Conservation (phyloP, 2,797 vertebrate species). For the Enteromius argenteus region DNA sequence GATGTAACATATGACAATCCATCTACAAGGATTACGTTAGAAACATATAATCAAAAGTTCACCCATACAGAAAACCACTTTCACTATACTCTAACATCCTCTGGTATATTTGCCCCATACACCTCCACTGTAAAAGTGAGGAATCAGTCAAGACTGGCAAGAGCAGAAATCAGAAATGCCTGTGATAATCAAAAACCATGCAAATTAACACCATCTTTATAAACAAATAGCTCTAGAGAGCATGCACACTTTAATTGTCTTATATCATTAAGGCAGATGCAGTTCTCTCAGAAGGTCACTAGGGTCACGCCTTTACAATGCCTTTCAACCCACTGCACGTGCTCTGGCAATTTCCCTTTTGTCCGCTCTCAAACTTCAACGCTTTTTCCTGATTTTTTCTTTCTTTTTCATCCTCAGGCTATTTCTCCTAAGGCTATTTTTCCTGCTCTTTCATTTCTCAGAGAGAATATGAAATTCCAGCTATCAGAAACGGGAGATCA, state of each 20-base stretch:
- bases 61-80: not conserved
- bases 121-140: not conserved
- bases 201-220: not conserved
- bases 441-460: constrained; percentile 70
- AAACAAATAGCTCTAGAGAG: not conserved
- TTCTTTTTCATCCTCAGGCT: constrained; percentile 28
- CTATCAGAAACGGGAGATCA: constrained; percentile 78
- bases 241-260: not conserved
- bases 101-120: no score
- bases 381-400: constrained; percentile 4
- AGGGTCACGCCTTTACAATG: constrained; percentile 27
- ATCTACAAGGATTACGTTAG: not conserved
- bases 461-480: constrained; percentile 77
- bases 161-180: not conserved
- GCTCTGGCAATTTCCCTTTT: constrained; percentile 58
- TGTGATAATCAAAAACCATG: not conserved
- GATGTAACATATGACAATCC: not conserved
- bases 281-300: constrained; percentile 45
- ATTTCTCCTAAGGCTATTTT: constrained; percentile 73
- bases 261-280: constrained; percentile 1
- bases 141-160: not conserved
- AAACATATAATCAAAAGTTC: not conserved
- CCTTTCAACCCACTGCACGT: constrained; percentile 53
- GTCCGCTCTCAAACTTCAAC: constrained; percentile 64
- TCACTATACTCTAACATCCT: not conserved